Evolutionary conservation across 2,888 invertebrate species (phyloP), one percentile per base, ranked within the genome.

Genomic region (Spialia ferax): DNA sequence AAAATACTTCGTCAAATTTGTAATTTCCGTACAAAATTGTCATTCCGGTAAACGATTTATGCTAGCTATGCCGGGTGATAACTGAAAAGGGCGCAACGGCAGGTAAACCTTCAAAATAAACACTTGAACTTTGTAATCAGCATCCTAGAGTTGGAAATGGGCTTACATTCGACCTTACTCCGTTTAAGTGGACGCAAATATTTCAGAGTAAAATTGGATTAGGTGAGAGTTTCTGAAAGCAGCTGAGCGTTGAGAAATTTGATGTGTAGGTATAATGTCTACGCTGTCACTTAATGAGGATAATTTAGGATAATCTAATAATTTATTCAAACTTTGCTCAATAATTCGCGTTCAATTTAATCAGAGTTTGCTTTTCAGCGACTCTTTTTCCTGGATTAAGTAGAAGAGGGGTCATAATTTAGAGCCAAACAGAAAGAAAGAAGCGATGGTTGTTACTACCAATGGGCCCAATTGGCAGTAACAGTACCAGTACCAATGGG

Each of bases 31-130:
- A 67, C 2, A 66, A 70, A 70, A 62, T 63, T 70, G 57, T 54
- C 68, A 70, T 70, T 68, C 48, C 68, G 62, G 52, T 68, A 68
- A 68, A 68, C 61, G 68, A 64, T 70, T 68, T 63, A 61, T 22
- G 4, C 38, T 8, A 32, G 48, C 29, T 13, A n/a, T n/a, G 15
- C 42, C 11, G 13, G 10, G 29, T 48, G 48, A 60, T 60, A 60
- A 48, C 48, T 61, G 48, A 15, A 62, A 62, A 62, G 15, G 62
- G 32, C 62, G 32, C 62, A 45, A n/a, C 32, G 22, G 29, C 48
- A 29, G 60, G 61, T 26, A 35, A 20, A 52, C n/a, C 35, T 35
- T 62, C 50, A 52, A 62, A 62, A 62, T 61, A 61, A 61, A 61
- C 35, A 61, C 50, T 61, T 50, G 48, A 60, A 60, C 48, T 60